Evolutionary conservation across 2,888 invertebrate genomes (phyloP), one percentile per base, ranked within the genome.

Genomic region (Scelioninae gen. 2): DNA sequence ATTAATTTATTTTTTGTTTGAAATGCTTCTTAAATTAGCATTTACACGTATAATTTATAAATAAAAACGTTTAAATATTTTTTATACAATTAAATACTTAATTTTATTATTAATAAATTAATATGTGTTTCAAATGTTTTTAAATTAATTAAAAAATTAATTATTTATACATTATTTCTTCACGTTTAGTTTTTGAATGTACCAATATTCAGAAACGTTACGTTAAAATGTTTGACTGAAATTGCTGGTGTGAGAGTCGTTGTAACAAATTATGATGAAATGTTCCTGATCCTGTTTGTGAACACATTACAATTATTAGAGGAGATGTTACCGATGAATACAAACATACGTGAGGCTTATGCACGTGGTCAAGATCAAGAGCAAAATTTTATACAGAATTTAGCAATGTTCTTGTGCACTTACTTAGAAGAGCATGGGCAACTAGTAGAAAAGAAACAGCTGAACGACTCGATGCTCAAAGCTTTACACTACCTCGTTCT

Each of bases 331-430:
- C 96, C 97, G 1, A 88, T 94, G 43, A 91, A 92, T 65, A 96
- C 97, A 35, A 96, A 98, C 84, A 96, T 99, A 83, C 93, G 94
- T 78, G 93, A 94, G 76, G 97, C 98, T 0, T 99, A 98, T 87
- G 93, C 96, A 52, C 91, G 92, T 77, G 98, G 98, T 18, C 91
- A 93, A 80, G 98, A 98, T 87, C 95, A 96, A 83, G 98, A 99
- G 85, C 99, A 99, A 87, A 96, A 97, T 83, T 98, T 99, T 86
- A 98, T 99, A 74, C 98, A 98, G 85, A 98, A 99, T 88, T 89
- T 99, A 78, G 97, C 98, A 61, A 91, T 99, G 88, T 99, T 99
- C 87, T 89, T 99, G 55, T 97, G 97, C 87, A 96, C 97, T 76
- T 98, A 94, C 87, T 89, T 99, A 39, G 97, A 97, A 87, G 97